phyloP scores from a whole-genome alignment of 2,888 invertebrate species.

The Ptilodon capucinus region DNA sequence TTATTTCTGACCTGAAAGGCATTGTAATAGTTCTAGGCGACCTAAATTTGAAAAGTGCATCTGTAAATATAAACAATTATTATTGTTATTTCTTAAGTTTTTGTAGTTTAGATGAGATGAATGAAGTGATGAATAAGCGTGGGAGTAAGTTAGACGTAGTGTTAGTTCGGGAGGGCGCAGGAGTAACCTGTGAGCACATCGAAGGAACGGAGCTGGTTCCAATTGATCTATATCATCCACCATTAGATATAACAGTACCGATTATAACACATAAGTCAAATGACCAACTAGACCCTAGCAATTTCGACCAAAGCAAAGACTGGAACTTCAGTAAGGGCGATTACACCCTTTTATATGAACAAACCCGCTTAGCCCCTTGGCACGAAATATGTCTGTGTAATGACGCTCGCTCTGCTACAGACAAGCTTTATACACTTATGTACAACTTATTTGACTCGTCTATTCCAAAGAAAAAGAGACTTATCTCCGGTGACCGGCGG shows the following conservation, averaged over 20 bases:
- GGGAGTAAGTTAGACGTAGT: no score
- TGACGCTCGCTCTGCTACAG: not conserved
- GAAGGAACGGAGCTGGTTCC: not conserved
- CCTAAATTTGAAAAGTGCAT: slow-evolving; percentile 3
- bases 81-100: slow-evolving; percentile 4
- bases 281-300: not conserved
- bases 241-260: not conserved
- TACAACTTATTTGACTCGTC: not conserved
- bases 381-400: no score
- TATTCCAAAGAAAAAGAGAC: not conserved
- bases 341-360: no score
- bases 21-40: slow-evolving; percentile 1
- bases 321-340: not conserved
- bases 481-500: not conserved
- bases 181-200: no score
- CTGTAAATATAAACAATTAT: not conserved
- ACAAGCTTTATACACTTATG: not conserved
- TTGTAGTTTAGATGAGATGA: slow-evolving; percentile 1
- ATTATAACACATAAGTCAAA: not conserved
- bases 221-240: not conserved
- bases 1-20: not conserved
- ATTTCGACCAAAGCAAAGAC: not conserved
- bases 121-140: slow-evolving; percentile 2
- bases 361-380: no score
- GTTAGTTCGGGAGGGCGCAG: no score